Conservation (phyloP, 2,113 vertebrate genomes). For the Microcebus griseorufus region DNA sequence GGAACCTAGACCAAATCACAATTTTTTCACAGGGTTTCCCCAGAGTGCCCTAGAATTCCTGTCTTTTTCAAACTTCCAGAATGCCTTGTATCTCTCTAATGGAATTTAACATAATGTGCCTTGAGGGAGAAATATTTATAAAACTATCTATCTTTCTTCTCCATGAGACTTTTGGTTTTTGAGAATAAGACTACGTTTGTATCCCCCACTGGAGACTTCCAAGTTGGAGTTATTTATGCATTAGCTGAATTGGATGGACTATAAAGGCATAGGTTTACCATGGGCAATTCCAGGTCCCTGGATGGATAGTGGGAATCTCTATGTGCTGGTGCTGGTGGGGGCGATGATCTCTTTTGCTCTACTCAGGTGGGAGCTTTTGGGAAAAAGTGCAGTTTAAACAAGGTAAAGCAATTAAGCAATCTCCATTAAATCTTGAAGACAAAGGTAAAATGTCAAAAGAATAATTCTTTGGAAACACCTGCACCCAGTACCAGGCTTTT, state of each 20-base stretch:
- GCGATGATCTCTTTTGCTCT: not conserved
- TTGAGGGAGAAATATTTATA: not conserved
- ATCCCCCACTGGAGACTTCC: not conserved
- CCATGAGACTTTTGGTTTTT: not conserved
- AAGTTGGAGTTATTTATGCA: not conserved
- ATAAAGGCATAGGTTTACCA: not conserved
- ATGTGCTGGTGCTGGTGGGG: not conserved
- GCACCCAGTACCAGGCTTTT: not conserved
- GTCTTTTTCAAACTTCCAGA: not conserved
- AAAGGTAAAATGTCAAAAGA: not conserved
- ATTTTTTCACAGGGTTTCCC: not conserved
- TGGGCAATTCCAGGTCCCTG: not conserved
- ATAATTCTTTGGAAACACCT: slow-evolving; percentile 21
- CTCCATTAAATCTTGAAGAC: not conserved
- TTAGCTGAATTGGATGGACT: not conserved
- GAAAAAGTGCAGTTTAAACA: not conserved
- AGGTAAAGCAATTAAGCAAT: not conserved
- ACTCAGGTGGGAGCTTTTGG: not conserved
- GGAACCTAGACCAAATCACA: not conserved
- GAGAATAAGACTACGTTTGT: not conserved
- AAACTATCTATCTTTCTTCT: not conserved
- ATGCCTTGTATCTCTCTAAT: not conserved
- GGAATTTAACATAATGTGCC: not conserved
- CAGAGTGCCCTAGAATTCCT: not conserved
- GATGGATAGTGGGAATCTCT: not conserved